Conservation (phyloP, 2,797 vertebrate species). For the Anolis apletophallus region DNA sequence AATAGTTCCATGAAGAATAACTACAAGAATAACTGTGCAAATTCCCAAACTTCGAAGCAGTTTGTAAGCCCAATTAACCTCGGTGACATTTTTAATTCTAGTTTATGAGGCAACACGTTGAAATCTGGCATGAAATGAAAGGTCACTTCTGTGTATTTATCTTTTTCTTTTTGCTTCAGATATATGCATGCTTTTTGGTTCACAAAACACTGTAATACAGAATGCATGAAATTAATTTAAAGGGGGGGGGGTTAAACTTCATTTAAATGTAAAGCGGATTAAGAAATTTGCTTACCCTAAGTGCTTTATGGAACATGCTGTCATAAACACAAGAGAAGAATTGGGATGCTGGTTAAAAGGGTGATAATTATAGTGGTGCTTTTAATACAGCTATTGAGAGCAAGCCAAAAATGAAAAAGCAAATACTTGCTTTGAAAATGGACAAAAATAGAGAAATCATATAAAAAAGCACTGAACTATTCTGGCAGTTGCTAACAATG, state of each 20-base stretch:
- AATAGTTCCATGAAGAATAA: background rate
- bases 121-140: background rate
- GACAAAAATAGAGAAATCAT: background rate
- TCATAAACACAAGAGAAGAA: background rate
- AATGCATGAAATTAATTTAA: background rate
- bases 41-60: background rate
- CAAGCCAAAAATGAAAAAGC: background rate
- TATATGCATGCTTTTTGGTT: no score
- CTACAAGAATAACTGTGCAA: background rate
- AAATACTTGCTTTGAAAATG: background rate
- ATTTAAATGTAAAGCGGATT: background rate
- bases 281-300: background rate
- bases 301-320: background rate
- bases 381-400: background rate
- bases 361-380: background rate
- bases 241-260: background rate
- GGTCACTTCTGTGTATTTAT: background rate
- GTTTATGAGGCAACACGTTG: background rate
- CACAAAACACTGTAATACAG: background rate
- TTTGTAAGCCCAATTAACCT: slow-evolving; percentile 4
- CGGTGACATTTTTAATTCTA: background rate
- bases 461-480: background rate
- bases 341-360: background rate
- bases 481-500: background rate
- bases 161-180: background rate